Evolutionary conservation across 1,140 invertebrate genomes (phyloP), one percentile per base, ranked within the genome.

Genomic region (Zeugodacus cucurbitae): DNA sequence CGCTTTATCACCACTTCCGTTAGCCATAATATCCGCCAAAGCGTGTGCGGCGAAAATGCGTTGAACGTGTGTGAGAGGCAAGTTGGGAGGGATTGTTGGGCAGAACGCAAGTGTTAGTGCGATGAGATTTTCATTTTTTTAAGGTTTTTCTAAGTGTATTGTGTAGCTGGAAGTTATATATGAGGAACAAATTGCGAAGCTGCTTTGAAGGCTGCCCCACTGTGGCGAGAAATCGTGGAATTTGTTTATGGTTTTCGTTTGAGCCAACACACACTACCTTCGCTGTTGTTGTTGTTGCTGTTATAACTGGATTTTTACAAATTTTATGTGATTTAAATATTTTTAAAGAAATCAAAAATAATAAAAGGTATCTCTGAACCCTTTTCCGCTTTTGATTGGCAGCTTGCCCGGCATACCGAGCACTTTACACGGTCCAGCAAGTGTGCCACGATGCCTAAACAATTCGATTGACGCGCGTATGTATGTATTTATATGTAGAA

Each of bases 201-300:
- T 87, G 58, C 86, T 87, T 6, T 41, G 57, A 14, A 87, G 37
- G 3, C 70, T 74, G 64, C 32, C 20, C 4, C 37, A 64, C 11
- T 22, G 57, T 86, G 88, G 88, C 88, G 86, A 59, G 85, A 88
- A 86, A 86, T 54, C 88, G 70, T 74, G 29, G 59, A 88, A 88
- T 88, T 59, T 88, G 88, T 88, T 88, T 58, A 86, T 78, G 58
- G 85, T 32, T 34, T 89, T 41, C 54, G 20, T 29, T 41, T 62
- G 5, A 59, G 44, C 14, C 29, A 26, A 6, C 11, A 26, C 22
- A 17, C 48, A 48, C 48, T 7, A 14, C 48, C 58, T 32, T 2
- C 20, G 64, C 20, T 70, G 32, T 37, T 70, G 1, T 70, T 70
- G 11, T 34, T 32, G 22, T 70, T 70, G 37, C 7, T 41, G 7